Conservation (phyloP, 2,113 vertebrate genomes). For the Xenus cinereus region DNA sequence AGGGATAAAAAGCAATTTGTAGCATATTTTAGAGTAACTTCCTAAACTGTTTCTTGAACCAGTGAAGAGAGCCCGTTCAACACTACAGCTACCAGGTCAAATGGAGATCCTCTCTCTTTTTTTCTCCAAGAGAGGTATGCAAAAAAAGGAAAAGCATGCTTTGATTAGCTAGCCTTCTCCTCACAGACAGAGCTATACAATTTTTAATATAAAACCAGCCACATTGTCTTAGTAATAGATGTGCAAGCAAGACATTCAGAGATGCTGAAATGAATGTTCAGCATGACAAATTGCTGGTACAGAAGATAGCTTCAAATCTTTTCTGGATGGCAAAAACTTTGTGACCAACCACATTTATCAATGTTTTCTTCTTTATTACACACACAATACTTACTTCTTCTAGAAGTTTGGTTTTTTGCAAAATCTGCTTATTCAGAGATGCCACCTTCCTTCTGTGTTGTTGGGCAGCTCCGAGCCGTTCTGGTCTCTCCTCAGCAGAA, state of each 20-base stretch:
- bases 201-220: neutral
- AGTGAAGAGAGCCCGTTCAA: neutral
- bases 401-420: slow-evolving; percentile 83
- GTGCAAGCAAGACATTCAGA: neutral
- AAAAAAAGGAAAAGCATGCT: neutral
- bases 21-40: neutral
- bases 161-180: neutral
- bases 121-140: neutral
- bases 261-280: neutral
- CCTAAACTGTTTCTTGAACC: neutral
- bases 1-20: neutral
- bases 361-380: neutral
- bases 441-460: slow-evolving; percentile 85
- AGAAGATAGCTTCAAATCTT: neutral
- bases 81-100: neutral
- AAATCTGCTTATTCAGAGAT: slow-evolving; percentile 90
- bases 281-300: neutral
- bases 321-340: neutral
- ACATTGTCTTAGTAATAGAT: neutral
- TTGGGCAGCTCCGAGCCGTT: slow-evolving; percentile 83
- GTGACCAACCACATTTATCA: neutral
- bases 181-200: neutral
- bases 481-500: slow-evolving; percentile 84
- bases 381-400: slow-evolving; percentile 79
- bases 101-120: neutral